Evolutionary conservation across 2,113 vertebrate species (phyloP).

Genomic region (Spea multiplicata): DNA sequence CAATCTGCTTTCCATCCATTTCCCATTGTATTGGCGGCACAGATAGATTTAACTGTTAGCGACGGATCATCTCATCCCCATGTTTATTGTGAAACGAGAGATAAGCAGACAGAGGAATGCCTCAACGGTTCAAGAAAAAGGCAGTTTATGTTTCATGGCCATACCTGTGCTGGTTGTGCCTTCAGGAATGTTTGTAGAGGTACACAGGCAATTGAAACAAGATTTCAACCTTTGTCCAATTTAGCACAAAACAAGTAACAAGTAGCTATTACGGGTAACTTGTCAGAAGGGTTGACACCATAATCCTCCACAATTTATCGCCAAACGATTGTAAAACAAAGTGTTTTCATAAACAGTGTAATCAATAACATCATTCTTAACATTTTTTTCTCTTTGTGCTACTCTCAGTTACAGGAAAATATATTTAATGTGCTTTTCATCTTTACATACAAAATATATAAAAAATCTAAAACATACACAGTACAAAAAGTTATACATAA

Average conservation of each 20-base stretch:
- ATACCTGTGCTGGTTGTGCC: not conserved
- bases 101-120: not conserved
- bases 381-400: too few species aligned
- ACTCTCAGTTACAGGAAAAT: too few species aligned
- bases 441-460: too few species aligned
- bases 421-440: too few species aligned
- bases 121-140: not conserved
- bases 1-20: too few species aligned
- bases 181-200: not conserved
- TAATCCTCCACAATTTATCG: not conserved
- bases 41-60: too few species aligned
- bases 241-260: constrained; percentile 7
- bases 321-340: too few species aligned
- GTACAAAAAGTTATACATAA: too few species aligned
- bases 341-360: too few species aligned
- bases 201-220: constrained; percentile 14
- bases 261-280: constrained; percentile 23
- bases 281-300: constrained; percentile 27
- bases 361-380: too few species aligned
- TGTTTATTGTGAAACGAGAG: not conserved
- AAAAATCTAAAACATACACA: too few species aligned
- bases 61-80: not conserved
- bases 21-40: too few species aligned
- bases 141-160: not conserved
- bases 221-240: constrained; percentile 22